A percentile compares a stretch with the other conserved stretches of the same genome.
Conservation (phyloP, 2,797 vertebrate species). For the Buphagus erythrorhynchus region DNA sequence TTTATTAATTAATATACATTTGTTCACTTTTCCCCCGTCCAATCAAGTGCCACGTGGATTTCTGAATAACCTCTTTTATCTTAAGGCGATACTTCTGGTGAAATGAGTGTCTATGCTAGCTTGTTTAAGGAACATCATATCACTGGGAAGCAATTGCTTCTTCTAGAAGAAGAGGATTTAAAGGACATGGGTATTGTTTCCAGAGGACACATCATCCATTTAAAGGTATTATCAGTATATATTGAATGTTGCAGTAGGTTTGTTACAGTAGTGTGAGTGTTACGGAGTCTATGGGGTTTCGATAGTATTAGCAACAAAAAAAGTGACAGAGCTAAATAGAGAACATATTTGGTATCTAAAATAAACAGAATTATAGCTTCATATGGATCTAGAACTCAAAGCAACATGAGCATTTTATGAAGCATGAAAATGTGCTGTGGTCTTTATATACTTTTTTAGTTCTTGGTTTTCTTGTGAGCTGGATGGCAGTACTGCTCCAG, state of each 20-base stretch:
- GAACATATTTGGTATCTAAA: neutral
- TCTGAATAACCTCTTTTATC: constrained; percentile 50
- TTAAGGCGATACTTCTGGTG: constrained; percentile 82
- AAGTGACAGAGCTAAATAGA: neutral
- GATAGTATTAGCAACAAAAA: neutral
- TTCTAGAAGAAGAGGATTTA: constrained; percentile 92
- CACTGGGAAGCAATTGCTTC: constrained; percentile 90
- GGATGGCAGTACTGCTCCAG: neutral
- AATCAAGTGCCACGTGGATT: neutral
- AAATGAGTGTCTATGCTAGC: constrained; percentile 88
- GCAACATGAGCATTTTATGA: neutral
- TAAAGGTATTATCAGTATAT: constrained; percentile 83
- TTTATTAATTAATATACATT: neutral
- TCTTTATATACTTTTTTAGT: neutral
- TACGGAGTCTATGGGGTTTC: neutral
- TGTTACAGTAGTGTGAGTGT: neutral
- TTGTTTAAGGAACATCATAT: constrained; percentile 96
- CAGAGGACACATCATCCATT: constrained; percentile 95
- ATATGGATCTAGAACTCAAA: neutral
- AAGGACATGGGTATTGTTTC: constrained; percentile 95
- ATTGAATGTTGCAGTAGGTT: neutral
- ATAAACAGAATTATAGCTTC: neutral
- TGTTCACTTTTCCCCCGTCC: neutral
- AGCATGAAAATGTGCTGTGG: neutral
- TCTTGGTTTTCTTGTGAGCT: neutral